Base-by-base conservation (phyloP, 2,113 vertebrate species). In the Eptesicus fuscus region DNA sequence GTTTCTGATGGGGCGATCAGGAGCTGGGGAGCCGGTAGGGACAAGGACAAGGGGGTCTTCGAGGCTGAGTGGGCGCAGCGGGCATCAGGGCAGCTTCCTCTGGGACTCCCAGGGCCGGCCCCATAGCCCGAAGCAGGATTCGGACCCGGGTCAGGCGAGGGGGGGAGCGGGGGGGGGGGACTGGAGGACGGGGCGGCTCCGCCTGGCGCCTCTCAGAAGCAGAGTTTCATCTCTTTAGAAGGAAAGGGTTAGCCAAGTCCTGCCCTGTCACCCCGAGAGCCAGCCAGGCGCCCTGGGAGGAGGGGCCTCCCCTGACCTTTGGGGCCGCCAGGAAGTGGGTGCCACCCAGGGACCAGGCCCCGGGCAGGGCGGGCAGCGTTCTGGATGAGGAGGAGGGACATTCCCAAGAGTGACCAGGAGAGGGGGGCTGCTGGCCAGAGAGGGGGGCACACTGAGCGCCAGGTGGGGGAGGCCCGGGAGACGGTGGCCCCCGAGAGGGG, bases 1-100 rank as follows among this genome's bases (percentile, higher is more conserved):
- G 25, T 97, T 97, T 97, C 97, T 97, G 96, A 95, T 94, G 95
- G 74, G 93, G 85, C 90, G 97, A 97, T 97, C 88, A 87, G 10
- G 90, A 96, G 89, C 82, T 59, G 0, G 96, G 93, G 96, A 23
- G 11, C 83, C 40, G 37, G 28, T 4, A 12, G 63, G 16, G 35
- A 9, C 1, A 0, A 4, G 51, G 44, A 35, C 47, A 7, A 1
- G 9, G 40, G 44, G 18, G 23, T 2, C 67, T 13, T 4, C 1
- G 25, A 70, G 67, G 63, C 84, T 12, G 13, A 47, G 61, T 28
- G 0, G 4, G 47, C 59, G 30, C 25, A 35, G 12, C 0, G 4
- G 76, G 67, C 17, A 53, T 25, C 35, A 56, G 67, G 7, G 56
- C 67, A 5, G 65, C 25, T 44, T 49, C 44, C 63, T 28, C 0